Conservation (phyloP, 2,797 vertebrate genomes). For the Sparidentex hasta region DNA sequence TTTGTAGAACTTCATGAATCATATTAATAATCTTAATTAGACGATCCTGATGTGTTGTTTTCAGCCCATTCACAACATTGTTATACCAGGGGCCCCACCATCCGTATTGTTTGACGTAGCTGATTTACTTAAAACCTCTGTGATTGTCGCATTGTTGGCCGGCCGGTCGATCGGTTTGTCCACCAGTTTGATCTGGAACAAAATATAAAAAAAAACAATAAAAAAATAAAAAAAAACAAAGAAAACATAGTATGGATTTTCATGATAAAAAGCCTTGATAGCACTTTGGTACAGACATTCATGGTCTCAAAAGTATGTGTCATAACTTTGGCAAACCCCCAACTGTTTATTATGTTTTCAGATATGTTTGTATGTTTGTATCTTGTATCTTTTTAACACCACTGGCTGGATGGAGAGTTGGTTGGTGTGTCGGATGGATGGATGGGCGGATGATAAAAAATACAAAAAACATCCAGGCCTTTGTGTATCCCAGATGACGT, state of each 20-base stretch:
- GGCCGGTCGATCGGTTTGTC: accelerated
- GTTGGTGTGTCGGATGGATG: neutral
- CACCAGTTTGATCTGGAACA: neutral
- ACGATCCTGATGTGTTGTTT: neutral
- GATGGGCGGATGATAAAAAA: neutral
- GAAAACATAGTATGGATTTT: neutral
- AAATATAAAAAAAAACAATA: neutral
- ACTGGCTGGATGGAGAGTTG: neutral
- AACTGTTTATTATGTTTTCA: neutral
- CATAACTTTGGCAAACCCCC: neutral
- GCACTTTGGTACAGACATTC: neutral
- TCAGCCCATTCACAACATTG: neutral
- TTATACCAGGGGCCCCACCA: neutral
- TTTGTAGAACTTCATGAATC: neutral
- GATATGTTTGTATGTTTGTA: neutral
- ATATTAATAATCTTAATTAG: neutral
- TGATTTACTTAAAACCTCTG: neutral
- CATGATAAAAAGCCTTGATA: neutral
- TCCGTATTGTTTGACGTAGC: neutral
- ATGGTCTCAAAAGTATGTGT: neutral
- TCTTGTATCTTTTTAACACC: neutral
- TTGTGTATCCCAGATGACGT: neutral
- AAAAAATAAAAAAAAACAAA: no score
- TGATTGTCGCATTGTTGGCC: neutral
- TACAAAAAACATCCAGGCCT: neutral